phyloP scores from a whole-genome alignment of 2,797 vertebrate species.

The Mus minutoides region DNA sequence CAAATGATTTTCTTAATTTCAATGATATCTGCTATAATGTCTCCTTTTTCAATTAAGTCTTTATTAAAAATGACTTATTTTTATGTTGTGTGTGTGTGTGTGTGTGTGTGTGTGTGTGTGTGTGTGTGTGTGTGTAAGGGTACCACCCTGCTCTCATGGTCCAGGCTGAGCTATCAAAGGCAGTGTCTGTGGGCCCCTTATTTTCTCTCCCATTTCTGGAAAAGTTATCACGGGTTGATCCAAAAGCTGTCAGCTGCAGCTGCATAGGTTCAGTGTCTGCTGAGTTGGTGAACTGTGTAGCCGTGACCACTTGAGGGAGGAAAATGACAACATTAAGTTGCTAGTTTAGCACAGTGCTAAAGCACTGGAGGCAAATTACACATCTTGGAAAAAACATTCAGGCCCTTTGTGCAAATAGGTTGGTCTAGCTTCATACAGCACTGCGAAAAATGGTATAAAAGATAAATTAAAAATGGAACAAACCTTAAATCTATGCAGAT shows the following conservation, averaged over 20 bases:
- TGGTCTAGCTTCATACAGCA: not conserved
- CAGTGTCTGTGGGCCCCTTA: not conserved
- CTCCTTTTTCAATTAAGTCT: not conserved
- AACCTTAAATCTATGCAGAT: slow-evolving; percentile 22
- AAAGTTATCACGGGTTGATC: slow-evolving; percentile 8
- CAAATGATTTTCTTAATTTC: slow-evolving; percentile 2
- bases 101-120: too few species aligned
- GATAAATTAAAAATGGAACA: not conserved
- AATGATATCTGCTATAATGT: not conserved
- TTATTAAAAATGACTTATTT: not conserved
- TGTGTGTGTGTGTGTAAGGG: not conserved
- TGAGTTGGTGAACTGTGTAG: not conserved
- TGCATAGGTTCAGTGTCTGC: not conserved
- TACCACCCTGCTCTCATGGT: not conserved
- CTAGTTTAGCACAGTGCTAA: not conserved
- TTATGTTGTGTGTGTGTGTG: not conserved
- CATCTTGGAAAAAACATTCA: not conserved
- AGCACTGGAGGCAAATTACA: not conserved
- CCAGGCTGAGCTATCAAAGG: not conserved
- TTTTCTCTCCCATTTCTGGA: not conserved
- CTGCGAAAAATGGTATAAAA: not conserved
- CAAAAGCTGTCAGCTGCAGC: not conserved
- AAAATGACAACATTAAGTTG: not conserved
- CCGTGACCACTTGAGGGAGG: not conserved
- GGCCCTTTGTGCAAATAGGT: not conserved